phyloP scores from a whole-genome alignment of 2,888 invertebrate genomes.

The Pseudococcus viburni region DNA sequence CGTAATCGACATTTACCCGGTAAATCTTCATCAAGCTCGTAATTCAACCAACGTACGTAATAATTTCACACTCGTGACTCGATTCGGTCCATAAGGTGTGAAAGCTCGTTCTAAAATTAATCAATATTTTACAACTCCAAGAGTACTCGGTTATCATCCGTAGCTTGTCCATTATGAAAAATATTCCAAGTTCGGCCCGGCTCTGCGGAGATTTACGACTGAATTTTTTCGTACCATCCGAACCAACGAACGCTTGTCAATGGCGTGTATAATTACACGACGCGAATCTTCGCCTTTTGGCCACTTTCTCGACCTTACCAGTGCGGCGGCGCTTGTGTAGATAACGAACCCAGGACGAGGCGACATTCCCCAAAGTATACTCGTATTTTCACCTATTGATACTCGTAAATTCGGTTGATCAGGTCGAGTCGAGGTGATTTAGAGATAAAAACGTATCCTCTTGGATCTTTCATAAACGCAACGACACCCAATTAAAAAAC shows the following conservation, averaged over 20 bases:
- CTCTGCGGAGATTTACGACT: background rate
- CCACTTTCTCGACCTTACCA: slow-evolving; percentile 14
- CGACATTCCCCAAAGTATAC: slow-evolving; percentile 36
- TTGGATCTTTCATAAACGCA: background rate
- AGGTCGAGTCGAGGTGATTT: background rate
- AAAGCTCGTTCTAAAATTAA: slow-evolving; percentile 36
- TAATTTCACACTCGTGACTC: slow-evolving; percentile 43
- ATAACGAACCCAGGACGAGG: background rate
- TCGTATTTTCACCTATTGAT: slow-evolving; percentile 51
- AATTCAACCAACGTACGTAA: slow-evolving; percentile 4
- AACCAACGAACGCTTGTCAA: background rate
- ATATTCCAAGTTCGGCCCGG: background rate
- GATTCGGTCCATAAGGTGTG: slow-evolving; percentile 11
- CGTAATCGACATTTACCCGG: background rate
- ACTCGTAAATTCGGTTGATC: background rate
- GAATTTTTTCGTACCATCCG: background rate
- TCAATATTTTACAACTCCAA: slow-evolving; percentile 3
- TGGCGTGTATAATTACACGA: background rate
- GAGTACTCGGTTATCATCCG: background rate
- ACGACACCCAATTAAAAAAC: slow-evolving; percentile 43
- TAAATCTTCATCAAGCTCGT: background rate
- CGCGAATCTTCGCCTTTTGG: background rate
- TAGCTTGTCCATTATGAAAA: slow-evolving; percentile 11
- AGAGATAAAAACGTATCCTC: background rate
- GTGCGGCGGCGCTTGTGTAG: background rate